These are phyloP conservation scores for Mechanitis mazaeus DNA, from an alignment of 2,888 invertebrate genomes.

Conservation along the genomic window DNA sequence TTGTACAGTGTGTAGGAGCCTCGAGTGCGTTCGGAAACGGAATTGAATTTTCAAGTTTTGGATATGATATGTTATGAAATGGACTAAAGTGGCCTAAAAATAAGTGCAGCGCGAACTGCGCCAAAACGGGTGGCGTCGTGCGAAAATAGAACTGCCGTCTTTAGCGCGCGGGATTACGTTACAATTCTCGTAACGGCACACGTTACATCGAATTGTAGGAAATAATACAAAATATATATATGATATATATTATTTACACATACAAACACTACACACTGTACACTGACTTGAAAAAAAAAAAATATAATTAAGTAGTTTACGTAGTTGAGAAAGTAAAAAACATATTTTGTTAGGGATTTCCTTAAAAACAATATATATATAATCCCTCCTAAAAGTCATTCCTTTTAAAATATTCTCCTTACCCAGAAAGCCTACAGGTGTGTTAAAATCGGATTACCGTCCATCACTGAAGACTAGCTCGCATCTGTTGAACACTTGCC, in stretches of 20 bases:
- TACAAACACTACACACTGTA: slow-evolving; percentile 40
- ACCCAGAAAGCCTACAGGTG: too few species aligned
- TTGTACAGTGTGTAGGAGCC: slow-evolving; percentile 43
- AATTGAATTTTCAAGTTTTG: slow-evolving; percentile 27
- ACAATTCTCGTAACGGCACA: slow-evolving; percentile 38
- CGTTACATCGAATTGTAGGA: slow-evolving; percentile 19
- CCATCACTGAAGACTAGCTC: slow-evolving; percentile 20
- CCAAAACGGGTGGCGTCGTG: slow-evolving; percentile 47
- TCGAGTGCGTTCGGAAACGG: slow-evolving; percentile 36
- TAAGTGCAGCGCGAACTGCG: slow-evolving; percentile 49
- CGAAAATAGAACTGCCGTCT: slow-evolving; percentile 61
- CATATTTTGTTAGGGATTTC: too few species aligned
- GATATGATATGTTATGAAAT: slow-evolving; percentile 18
- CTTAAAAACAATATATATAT: not conserved
- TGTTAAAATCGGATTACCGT: slow-evolving; percentile 16
- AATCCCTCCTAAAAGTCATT: not conserved
- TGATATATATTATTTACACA: slow-evolving; percentile 18
- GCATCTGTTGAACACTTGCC: slow-evolving; percentile 61
- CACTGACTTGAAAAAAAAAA: slow-evolving; percentile 37
- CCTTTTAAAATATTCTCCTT: too few species aligned
- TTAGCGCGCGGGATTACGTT: slow-evolving; percentile 67
- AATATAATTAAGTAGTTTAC: slow-evolving; percentile 9
- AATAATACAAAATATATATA: slow-evolving; percentile 7
- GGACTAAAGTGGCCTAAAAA: slow-evolving; percentile 49
- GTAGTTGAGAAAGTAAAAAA: not conserved